Evolutionary conservation across 2,113 vertebrate genomes (phyloP).

Genomic region (Thinocorus orbignyianus): DNA sequence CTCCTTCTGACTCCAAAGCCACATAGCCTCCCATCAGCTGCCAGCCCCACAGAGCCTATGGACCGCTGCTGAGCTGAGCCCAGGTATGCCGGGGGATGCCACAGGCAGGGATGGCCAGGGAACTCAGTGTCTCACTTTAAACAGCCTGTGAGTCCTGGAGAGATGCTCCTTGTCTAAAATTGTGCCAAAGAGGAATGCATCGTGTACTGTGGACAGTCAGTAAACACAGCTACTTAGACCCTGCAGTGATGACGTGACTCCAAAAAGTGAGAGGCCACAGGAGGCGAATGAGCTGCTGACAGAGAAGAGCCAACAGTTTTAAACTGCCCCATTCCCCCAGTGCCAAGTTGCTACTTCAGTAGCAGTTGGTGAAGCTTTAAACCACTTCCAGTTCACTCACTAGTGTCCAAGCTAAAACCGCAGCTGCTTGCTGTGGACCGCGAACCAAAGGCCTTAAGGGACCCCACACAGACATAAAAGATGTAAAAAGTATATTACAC

Average conservation of each 20-base stretch:
- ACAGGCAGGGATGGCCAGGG: neutral
- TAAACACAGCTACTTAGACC: neutral
- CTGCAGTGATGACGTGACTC: fast-evolving
- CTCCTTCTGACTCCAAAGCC: neutral
- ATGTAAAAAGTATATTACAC: neutral
- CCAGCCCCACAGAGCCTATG: neutral
- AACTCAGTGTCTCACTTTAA: neutral
- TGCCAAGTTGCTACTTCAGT: neutral
- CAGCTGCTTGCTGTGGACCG: neutral
- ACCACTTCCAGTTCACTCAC: neutral
- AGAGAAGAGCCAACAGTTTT: neutral
- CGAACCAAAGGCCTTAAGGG: neutral
- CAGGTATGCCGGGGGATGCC: neutral
- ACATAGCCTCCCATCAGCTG: neutral
- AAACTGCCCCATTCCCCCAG: neutral
- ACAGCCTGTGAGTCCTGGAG: neutral
- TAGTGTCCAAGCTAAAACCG: neutral
- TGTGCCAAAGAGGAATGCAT: neutral
- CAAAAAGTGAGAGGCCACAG: neutral
- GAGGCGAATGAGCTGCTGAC: neutral
- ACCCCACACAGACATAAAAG: neutral
- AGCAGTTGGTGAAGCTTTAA: constrained; percentile 20
- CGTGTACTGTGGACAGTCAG: neutral
- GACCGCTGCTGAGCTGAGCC: fast-evolving
- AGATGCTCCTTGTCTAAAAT: neutral